These are phyloP conservation scores for Notothenia coriiceps DNA, from an alignment of 2,113 vertebrate species.

Conservation along the genomic window DNA sequence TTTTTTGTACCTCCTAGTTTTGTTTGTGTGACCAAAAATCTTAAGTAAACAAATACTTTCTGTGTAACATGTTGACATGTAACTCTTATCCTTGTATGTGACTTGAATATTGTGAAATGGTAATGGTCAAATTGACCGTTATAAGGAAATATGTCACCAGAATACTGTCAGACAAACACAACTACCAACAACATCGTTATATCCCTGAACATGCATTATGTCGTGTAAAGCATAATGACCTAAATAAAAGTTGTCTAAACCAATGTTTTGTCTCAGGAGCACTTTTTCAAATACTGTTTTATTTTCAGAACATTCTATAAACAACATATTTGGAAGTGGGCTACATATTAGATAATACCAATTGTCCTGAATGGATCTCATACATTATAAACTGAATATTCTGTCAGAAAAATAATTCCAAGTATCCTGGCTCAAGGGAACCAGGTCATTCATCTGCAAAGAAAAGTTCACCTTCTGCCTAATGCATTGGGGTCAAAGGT, in stretches of 20 bases:
- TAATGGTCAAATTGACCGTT: constrained; percentile 80
- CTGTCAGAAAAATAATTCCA: background rate
- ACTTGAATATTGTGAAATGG: constrained; percentile 84
- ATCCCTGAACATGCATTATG: constrained; percentile 80
- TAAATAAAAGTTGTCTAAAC: constrained; percentile 85
- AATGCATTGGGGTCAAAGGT: background rate
- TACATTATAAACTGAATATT: background rate
- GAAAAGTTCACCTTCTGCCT: background rate
- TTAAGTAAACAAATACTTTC: constrained; percentile 73
- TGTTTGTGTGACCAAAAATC: constrained; percentile 72
- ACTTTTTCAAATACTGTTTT: constrained; percentile 19
- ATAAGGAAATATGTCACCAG: constrained; percentile 69
- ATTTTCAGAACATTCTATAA: background rate
- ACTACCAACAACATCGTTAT: constrained; percentile 74
- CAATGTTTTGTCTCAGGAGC: constrained; percentile 47
- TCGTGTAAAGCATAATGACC: constrained; percentile 83
- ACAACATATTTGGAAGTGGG: background rate
- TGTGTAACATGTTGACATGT: constrained; percentile 73
- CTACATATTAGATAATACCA: background rate
- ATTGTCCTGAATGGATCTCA: too few species aligned
- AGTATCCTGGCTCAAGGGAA: background rate
- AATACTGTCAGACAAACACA: constrained; percentile 71
- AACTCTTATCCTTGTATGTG: constrained; percentile 79
- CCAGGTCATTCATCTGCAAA: background rate
- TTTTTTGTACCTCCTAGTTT: constrained; percentile 73